phyloP scores from a whole-genome alignment of 1,140 invertebrate species.

The Drosophila biarmipes region DNA sequence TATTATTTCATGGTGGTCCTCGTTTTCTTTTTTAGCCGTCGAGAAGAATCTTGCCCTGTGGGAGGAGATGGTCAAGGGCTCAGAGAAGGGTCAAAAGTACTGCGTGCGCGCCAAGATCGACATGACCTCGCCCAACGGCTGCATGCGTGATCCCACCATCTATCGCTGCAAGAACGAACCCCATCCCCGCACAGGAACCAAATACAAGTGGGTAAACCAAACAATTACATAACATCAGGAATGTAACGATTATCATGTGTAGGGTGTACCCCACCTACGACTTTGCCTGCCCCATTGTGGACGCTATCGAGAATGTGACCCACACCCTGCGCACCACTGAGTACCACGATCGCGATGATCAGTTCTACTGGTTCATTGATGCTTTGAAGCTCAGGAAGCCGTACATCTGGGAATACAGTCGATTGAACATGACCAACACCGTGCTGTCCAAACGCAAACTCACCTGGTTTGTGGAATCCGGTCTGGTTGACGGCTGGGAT shows the following conservation, averaged over 20 bases:
- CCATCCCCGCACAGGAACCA: conserved; percentile 96
- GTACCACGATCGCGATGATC: conserved; percentile 98
- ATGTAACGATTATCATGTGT: conserved; percentile 64
- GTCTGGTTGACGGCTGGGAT: conserved; percentile 98
- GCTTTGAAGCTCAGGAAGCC: conserved; percentile 94
- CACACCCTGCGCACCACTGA: conserved; percentile 99
- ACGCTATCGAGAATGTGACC: conserved; percentile 98
- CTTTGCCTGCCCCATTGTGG: conserved; percentile 99
- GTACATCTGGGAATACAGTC: conserved; percentile 97
- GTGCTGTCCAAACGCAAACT: conserved; percentile 98
- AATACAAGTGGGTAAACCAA: conserved; percentile 93
- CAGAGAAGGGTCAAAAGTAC: conserved; percentile 91
- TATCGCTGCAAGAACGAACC: conserved; percentile 98
- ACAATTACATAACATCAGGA: not conserved
- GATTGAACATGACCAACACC: conserved; percentile 98
- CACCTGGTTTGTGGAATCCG: conserved; percentile 98
- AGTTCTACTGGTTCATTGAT: conserved; percentile 99
- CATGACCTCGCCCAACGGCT: conserved; percentile 98
- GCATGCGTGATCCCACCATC: conserved; percentile 99
- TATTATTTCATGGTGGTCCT: not conserved
- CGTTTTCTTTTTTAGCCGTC: conserved; percentile 87
- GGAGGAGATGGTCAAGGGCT: conserved; percentile 97
- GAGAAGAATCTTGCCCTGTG: conserved; percentile 95
- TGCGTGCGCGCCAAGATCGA: conserved; percentile 99
- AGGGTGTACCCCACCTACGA: conserved; percentile 99